Conservation (phyloP, 1,140 invertebrate species). For the Drosophila sechellia region DNA sequence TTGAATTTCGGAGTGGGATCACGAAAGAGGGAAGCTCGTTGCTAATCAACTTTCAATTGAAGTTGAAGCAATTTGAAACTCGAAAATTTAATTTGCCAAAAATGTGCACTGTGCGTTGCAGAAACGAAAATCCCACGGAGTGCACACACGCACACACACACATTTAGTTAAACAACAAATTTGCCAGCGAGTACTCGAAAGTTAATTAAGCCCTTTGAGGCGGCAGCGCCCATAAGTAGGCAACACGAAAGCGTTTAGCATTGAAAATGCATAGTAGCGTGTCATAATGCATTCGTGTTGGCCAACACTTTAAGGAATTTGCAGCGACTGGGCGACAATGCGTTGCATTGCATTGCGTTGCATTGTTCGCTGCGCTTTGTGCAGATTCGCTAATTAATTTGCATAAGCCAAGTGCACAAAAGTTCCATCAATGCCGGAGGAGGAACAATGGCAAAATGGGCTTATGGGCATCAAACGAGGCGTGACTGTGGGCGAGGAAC, state of each 20-base stretch:
- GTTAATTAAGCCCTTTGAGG: conserved; percentile 39
- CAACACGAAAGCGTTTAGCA: conserved; percentile 15
- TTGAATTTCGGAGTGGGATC: conserved; percentile 50
- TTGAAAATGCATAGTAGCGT: conserved; percentile 1
- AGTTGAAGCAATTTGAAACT: conserved; percentile 21
- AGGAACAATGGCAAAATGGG: conserved; percentile 14
- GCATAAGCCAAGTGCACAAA: conserved; percentile 39
- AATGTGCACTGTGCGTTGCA: conserved; percentile 10
- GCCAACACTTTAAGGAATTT: conserved; percentile 40
- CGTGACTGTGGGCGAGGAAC: conserved; percentile 26
- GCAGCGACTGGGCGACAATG: background rate
- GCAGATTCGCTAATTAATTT: conserved; percentile 62
- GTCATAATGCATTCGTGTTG: conserved; percentile 38
- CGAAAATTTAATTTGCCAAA: conserved; percentile 36
- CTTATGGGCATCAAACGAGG: background rate
- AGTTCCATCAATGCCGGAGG: conserved; percentile 44
- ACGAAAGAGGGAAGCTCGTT: background rate
- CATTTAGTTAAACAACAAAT: conserved; percentile 16
- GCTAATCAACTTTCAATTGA: conserved; percentile 46
- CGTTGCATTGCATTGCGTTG: background rate
- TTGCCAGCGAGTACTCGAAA: conserved; percentile 18
- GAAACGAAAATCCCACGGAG: conserved; percentile 1
- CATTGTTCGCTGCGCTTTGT: background rate
- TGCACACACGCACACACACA: background rate
- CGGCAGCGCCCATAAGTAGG: conserved; percentile 22